Evolutionary conservation across 2,888 invertebrate genomes (phyloP), one percentile per base, ranked within the genome.

Genomic region (Hypolimnas misippus): DNA sequence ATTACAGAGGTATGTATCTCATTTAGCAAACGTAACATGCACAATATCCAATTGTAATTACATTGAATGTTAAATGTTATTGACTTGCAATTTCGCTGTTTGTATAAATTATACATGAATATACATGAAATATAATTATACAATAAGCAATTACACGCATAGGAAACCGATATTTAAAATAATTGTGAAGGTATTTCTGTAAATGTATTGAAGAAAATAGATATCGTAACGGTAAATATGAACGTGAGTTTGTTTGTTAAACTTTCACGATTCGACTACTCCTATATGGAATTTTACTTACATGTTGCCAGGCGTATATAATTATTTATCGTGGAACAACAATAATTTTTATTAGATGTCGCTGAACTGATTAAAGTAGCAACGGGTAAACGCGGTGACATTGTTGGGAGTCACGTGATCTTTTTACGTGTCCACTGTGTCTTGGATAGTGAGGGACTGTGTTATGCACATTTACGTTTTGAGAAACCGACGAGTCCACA

Each of bases 41-140:
- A 49, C 29, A 49, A 46, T 49, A 50, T 55, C 38, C 29, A 49
- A 60, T 19, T 25, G 51, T 42, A 50, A 61, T 61, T 42, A 56
- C 38, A 56, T 61, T 56, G 33, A 42, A 56, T 12, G 35, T 51
- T 56, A 44, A 51, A 56, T 38, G 14, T 29, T 56, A 51, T 56
- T 31, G n/a, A 16, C 33, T 46, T 40, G 31, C 40, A 51, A 55
- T 25, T 62, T 51, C 42, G 29, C 40, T 49, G 55, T 31, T 40
- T 40, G 31, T 53, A n/a, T 31, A 44, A 44, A 42, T 19, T 42
- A 21, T 52, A 21, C 21, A 40, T 46, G 2, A n/a, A 44, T n/a
- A 19, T 19, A 46, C 4, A 33, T 19, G 19, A 8, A n/a, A 56
- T 33, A 29, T n/a, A 33, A 35, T 25, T 19, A 49, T 46, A 42